These are phyloP conservation scores for Petaurus breviceps DNA, from an alignment of 2,113 vertebrate genomes.

Conservation along the genomic window DNA sequence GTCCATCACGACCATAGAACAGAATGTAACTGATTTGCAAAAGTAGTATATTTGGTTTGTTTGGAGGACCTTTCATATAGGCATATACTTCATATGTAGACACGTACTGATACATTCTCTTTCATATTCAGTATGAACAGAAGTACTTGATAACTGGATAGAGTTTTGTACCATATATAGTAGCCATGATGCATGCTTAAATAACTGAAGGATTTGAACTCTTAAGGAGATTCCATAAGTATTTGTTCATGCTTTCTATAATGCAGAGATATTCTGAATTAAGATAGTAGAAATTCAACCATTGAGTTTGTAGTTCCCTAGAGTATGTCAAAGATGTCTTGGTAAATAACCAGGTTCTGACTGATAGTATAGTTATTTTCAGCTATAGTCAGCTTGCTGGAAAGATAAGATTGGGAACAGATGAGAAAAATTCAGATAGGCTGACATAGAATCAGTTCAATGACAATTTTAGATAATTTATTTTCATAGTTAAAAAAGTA, in stretches of 20 bases:
- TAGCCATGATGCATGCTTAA: not conserved
- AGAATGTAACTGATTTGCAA: not conserved
- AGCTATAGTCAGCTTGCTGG: not conserved
- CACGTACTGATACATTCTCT: not conserved
- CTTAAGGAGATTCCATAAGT: not conserved
- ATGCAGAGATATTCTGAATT: not conserved
- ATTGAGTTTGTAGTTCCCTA: not conserved
- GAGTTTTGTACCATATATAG: not conserved
- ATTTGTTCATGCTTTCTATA: not conserved
- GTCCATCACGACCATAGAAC: not conserved
- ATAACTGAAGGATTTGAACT: not conserved
- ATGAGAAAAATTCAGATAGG: not conserved
- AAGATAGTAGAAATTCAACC: not conserved
- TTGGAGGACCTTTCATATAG: not conserved
- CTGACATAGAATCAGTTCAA: not conserved
- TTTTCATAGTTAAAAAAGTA: not conserved
- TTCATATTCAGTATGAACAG: not conserved
- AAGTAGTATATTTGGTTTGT: not conserved
- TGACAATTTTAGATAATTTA: not conserved
- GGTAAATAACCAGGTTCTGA: not conserved
- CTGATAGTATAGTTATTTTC: not conserved
- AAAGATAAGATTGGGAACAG: not conserved
- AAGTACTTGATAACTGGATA: not conserved
- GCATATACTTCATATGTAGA: not conserved
- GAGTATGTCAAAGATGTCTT: not conserved